Evolutionary conservation across 2,888 invertebrate genomes (phyloP), one percentile per base, ranked within the genome.

Genomic region (Chrysina gloriosa): DNA sequence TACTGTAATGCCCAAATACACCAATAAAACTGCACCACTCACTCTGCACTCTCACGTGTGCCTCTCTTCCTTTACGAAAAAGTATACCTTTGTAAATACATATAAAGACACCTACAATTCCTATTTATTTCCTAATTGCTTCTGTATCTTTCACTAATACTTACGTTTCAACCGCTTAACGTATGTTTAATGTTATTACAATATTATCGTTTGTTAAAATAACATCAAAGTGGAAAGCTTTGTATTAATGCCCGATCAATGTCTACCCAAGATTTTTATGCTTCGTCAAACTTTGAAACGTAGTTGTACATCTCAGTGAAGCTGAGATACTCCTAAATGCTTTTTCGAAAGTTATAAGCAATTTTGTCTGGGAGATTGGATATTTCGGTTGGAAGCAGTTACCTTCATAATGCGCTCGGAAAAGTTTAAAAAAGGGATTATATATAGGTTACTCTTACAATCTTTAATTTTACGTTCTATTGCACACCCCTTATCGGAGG

Each of bases 401-500:
- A 67, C 69, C 72, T 70, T 67, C 69, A 69, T 71, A 73, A 73
- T 73, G 70, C 69, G 73, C 70, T 70, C 66, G 67, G 69, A 67
- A 68, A 70, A 71, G 63, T 71, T 72, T 67, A 66, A 66, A 68
- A 71, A 73, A 70, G 70, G 70, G 71, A 71, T 73, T 74, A 74
- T 67, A 58, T 58, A 63, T 68, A 69, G 72, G 72, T 72, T 74
- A 72, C 71, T 72, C 71, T 73, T 72, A 68, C 72, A 65, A 67
- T 72, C 72, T 73, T 73, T 72, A 75, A 75, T 75, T 75, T 75
- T 71, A 71, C 74, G 73, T 72, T 71, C 74, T 73, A 75, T 75
- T 75, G 74, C 73, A 73, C 70, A 67, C 70, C 71, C 70, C 70
- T 69, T 71, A 63, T 70, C 47, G 34, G 58, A 58, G 42, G 56